Conservation (phyloP, 2,113 vertebrate species). For the Xyliphius kryptos region DNA sequence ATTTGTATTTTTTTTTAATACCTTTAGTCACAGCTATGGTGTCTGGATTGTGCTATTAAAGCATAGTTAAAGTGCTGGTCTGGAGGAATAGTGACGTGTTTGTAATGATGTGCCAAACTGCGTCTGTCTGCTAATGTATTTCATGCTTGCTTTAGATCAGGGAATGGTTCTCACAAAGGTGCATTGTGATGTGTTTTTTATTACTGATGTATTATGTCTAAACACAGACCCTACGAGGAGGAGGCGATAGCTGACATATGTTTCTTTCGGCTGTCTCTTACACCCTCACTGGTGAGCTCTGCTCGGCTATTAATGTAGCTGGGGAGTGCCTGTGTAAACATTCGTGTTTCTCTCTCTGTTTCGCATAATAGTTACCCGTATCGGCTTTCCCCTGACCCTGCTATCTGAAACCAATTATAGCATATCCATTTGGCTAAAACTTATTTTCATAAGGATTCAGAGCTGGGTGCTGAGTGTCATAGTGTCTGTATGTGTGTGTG, state of each 20-base stretch:
- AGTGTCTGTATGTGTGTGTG: conserved; percentile 62
- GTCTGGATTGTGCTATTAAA: conserved; percentile 18
- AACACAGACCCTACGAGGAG: conserved; percentile 48
- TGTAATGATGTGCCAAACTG: conserved; percentile 52
- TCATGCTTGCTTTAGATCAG: conserved; percentile 66
- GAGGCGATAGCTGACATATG: conserved; percentile 40
- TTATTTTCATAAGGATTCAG: conserved; percentile 94
- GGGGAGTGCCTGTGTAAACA: conserved; percentile 96
- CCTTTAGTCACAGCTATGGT: conserved; percentile 33
- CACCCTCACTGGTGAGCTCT: conserved; percentile 55
- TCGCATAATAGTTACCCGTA: conserved; percentile 88
- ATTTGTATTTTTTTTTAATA: conserved; percentile 46
- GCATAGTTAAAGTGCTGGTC: conserved; percentile 19
- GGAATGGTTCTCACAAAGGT: conserved; percentile 61
- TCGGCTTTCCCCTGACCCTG: conserved; percentile 91
- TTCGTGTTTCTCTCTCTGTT: conserved; percentile 84
- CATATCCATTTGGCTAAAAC: conserved; percentile 97
- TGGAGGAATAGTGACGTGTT: conserved; percentile 43
- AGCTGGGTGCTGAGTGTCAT: conserved; percentile 71
- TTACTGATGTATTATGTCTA: conserved; percentile 56
- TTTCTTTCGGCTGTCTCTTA: conserved; percentile 38
- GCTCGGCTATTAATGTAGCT: conserved; percentile 72
- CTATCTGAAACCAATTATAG: conserved; percentile 99
- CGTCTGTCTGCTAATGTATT: conserved; percentile 55
- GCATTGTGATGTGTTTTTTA: conserved; percentile 59